Base-by-base conservation (phyloP, 1,140 invertebrate species). In the Sycobia sp. region DNA sequence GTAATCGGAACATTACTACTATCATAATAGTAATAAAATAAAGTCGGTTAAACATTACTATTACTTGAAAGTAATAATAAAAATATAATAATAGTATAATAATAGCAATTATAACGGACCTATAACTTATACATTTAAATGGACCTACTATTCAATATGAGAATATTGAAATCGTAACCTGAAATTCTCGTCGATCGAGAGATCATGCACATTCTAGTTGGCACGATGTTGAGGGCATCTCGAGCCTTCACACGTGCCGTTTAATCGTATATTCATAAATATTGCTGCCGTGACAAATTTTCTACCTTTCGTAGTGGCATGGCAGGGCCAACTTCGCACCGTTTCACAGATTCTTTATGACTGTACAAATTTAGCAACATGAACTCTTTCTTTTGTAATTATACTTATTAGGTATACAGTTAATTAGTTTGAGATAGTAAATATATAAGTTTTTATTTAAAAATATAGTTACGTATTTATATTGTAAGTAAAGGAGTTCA, bases 201-300 rank as follows among this genome's bases (percentile, higher is more conserved):
- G 72, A 72, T 69, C 29, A 38, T 71, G 71, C 63, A 11, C 1
- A 4, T 32, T 20, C 4, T n/a, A n/a, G n/a, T n/a, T n/a, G n/a
- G n/a, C 10, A 22, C 51, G 27, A 38, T 46, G 25, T 23, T n/a
- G 29, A 46, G 41, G 38, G 25, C 23, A 54, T 49, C 8, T 10
- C n/a, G 7, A 27, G 38, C 16, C 7, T 51, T 39, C 20, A 8
- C 22, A 49, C 25, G 16, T 27, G 18, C 32, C 13, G 23, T 56
- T 65, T 67, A 29, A 51, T 32, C 25, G 39, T 41, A 32, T 41
- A 60, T 20, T 41, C 18, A 22, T 39, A 50, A 32, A 55, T 58
- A 67, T 70, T 65, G 78, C 78, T 79, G 73, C 77, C 76, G 72
- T 66, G 74, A 79, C 77, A 76, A 81, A 69, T 76, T 64, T 56